These are phyloP conservation scores for Cepphus grylle DNA, from an alignment of 2,113 vertebrate species.

Conservation along the genomic window DNA sequence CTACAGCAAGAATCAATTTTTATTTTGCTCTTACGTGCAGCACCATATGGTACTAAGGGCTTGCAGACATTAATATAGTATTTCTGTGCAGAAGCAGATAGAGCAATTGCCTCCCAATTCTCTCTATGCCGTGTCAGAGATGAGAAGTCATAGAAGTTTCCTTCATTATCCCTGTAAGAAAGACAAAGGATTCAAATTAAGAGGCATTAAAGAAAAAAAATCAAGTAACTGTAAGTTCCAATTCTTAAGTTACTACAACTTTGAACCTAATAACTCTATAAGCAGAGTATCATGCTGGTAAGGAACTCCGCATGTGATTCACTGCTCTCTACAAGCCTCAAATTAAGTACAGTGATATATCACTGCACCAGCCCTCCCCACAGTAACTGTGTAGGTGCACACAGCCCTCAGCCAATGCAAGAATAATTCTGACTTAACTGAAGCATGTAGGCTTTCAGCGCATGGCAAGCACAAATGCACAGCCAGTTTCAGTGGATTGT, in stretches of 20 bases:
- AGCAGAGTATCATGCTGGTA: background rate
- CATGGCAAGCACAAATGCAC: background rate
- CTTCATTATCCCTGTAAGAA: conserved; percentile 77
- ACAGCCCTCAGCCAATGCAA: background rate
- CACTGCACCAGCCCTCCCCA: background rate
- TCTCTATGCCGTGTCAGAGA: conserved; percentile 79
- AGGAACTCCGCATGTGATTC: background rate
- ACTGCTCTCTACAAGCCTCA: background rate
- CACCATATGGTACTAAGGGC: conserved; percentile 81
- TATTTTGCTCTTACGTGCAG: conserved; percentile 67
- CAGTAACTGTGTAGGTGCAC: background rate
- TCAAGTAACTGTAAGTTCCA: background rate
- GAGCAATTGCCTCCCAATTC: conserved; percentile 84
- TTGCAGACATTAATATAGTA: conserved; percentile 94
- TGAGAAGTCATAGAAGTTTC: conserved; percentile 89
- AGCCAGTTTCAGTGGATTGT: background rate
- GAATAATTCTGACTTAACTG: background rate
- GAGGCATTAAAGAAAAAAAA: background rate
- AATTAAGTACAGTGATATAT: background rate
- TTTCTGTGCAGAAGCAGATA: conserved; percentile 50
- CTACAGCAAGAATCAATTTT: background rate
- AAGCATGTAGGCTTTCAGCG: background rate
- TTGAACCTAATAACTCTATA: background rate
- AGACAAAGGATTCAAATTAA: background rate
- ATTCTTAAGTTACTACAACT: background rate